These are phyloP conservation scores for Cheilosia variabilis DNA, from an alignment of 2,888 invertebrate species.

Conservation along the genomic window DNA sequence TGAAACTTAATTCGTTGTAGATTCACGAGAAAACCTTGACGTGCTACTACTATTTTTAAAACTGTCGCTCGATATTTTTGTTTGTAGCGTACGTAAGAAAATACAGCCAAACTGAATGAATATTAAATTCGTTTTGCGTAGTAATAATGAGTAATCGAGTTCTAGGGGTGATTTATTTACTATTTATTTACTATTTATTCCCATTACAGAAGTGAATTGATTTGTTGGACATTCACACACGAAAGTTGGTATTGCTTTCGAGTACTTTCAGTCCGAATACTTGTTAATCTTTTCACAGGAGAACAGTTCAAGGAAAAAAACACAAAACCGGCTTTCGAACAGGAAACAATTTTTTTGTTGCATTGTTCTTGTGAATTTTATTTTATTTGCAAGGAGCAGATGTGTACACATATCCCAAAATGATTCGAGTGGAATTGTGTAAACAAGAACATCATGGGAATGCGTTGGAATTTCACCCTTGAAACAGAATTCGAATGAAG, in stretches of 20 bases:
- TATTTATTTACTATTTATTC: no score
- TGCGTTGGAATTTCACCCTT: not conserved
- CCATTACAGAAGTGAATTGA: constrained; percentile 15
- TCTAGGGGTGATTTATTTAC: constrained; percentile 38
- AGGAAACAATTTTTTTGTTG: not conserved
- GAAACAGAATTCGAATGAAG: not conserved
- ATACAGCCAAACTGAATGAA: not conserved
- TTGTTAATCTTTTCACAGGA: not conserved
- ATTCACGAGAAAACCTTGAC: constrained; percentile 31
- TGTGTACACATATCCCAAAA: not conserved
- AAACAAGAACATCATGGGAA: not conserved
- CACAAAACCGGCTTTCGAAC: not conserved
- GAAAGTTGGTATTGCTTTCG: constrained; percentile 5
- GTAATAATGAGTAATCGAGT: constrained; percentile 40
- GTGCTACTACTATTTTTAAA: constrained; percentile 5
- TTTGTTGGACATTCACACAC: constrained; percentile 10
- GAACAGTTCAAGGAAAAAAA: not conserved
- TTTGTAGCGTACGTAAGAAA: not conserved
- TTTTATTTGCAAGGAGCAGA: not conserved
- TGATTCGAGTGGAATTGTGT: not conserved
- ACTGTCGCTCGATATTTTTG: not conserved
- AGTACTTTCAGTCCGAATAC: not conserved
- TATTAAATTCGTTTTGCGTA: constrained; percentile 10
- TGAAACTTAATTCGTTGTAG: constrained; percentile 25
- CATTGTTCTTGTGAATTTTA: not conserved